Evolutionary conservation across 1,140 invertebrate species (phyloP).

Genomic region (Caligus rogercresseyi): DNA sequence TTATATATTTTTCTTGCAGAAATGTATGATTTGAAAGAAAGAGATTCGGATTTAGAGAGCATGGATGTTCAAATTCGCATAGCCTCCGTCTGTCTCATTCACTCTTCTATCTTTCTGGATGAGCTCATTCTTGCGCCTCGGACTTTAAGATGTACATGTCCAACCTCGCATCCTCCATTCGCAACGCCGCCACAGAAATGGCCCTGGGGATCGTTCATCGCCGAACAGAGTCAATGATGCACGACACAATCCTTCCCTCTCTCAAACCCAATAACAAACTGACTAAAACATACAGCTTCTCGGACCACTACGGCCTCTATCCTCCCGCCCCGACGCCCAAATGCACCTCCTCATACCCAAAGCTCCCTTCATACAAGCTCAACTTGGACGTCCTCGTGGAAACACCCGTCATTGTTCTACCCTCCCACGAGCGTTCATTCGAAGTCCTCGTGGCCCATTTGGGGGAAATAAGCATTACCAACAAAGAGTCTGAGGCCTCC

Average conservation of each 20-base stretch:
- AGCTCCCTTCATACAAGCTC: constrained; percentile 20
- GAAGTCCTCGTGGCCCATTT: constrained; percentile 81
- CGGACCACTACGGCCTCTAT: constrained; percentile 21
- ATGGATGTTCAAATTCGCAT: constrained; percentile 6
- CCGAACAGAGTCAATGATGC: constrained; percentile 21
- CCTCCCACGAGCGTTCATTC: constrained; percentile 49
- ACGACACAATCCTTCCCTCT: constrained; percentile 8
- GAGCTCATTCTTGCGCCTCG: constrained; percentile 61
- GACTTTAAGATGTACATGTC: constrained; percentile 49
- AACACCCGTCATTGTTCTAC: constrained; percentile 73
- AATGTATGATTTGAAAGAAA: no score
- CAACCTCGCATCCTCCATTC: constrained; percentile 59
- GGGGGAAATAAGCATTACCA: constrained; percentile 55
- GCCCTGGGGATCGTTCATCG: constrained; percentile 62
- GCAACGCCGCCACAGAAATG: constrained; percentile 76
- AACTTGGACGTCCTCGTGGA: constrained; percentile 51
- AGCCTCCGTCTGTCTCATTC: constrained; percentile 61
- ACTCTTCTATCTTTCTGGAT: constrained; percentile 63
- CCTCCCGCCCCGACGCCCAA: constrained; percentile 9
- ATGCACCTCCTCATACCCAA: no score
- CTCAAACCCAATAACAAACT: constrained; percentile 22
- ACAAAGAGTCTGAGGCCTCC: constrained; percentile 24
- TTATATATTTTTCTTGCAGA: no score
- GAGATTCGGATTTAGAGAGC: background rate
- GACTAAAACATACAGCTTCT: constrained; percentile 22